phyloP scores from a whole-genome alignment of 2,797 vertebrate species.

The Micrastur ruficollis region DNA sequence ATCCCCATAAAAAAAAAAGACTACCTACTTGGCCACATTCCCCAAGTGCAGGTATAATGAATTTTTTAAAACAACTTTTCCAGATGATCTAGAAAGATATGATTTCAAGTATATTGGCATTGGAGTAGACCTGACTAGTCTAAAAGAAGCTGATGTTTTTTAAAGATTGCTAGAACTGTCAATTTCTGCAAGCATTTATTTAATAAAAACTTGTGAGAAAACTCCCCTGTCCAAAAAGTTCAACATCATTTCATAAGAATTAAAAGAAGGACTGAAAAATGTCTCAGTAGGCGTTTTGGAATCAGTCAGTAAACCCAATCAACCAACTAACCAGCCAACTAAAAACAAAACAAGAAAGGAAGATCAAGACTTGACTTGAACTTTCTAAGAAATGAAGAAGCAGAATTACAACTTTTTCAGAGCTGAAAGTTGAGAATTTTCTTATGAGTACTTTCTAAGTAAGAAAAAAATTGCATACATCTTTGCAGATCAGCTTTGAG shows the following conservation, averaged over 20 bases:
- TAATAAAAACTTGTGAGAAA: neutral
- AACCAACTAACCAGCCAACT: slow-evolving; percentile 23
- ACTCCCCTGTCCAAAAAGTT: neutral
- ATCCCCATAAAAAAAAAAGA: neutral
- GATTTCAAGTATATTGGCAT: neutral
- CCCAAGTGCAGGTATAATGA: neutral
- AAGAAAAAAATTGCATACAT: neutral
- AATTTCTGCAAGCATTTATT: neutral
- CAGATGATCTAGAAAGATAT: neutral
- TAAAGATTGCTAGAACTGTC: neutral
- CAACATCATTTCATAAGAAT: neutral
- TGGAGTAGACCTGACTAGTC: neutral
- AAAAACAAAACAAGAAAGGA: slow-evolving; percentile 57
- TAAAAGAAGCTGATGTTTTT: neutral
- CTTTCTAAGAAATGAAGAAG: slow-evolving; percentile 17
- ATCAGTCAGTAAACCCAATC: slow-evolving; percentile 27
- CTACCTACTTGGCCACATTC: neutral
- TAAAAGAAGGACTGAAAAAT: slow-evolving; percentile 20
- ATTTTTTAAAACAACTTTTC: neutral
- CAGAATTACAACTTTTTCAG: slow-evolving; percentile 22
- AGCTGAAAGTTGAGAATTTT: slow-evolving; percentile 5
- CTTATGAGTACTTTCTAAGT: neutral
- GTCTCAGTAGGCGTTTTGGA: slow-evolving; percentile 52
- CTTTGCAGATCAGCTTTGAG: slow-evolving; percentile 11
- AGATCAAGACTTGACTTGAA: slow-evolving; percentile 63